Evolutionary conservation across 2,888 invertebrate species (phyloP).

Genomic region (Rotaria macrura): DNA sequence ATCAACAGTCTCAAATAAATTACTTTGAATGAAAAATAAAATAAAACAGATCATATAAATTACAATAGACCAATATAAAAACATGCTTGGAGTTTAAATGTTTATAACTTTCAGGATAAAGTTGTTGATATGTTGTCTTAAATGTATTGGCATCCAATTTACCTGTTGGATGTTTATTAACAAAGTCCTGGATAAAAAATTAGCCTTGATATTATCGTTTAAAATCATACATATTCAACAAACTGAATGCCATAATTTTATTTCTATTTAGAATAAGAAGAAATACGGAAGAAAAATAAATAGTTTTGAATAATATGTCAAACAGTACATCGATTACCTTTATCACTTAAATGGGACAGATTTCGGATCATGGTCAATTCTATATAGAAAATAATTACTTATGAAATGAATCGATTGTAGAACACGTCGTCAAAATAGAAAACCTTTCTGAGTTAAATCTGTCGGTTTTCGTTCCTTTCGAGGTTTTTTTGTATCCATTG

Average conservation of each 20-base stretch:
- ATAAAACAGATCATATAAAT: neutral
- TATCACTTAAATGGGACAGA: neutral
- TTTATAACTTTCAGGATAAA: neutral
- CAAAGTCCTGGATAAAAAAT: neutral
- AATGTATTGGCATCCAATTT: neutral
- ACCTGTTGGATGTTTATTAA: neutral
- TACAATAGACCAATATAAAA: neutral
- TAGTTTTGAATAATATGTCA: neutral
- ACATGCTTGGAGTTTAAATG: neutral
- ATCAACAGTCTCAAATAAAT: neutral
- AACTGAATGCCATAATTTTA: neutral
- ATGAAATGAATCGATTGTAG: neutral
- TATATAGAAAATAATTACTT: neutral
- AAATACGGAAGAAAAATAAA: neutral
- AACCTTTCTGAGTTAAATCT: neutral
- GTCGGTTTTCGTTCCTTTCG: neutral
- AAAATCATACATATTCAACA: neutral
- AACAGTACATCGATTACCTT: neutral
- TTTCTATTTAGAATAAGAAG: neutral
- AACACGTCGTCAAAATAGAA: neutral
- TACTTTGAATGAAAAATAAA: neutral
- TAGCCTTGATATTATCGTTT: neutral
- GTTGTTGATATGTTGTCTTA: neutral
- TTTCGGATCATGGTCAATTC: neutral
- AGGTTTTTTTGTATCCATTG: neutral